A percentile compares a stretch with the other conserved stretches of the same genome.
Evolutionary conservation across 2,797 vertebrate genomes (phyloP).

Genomic region (Squalus acanthias): DNA sequence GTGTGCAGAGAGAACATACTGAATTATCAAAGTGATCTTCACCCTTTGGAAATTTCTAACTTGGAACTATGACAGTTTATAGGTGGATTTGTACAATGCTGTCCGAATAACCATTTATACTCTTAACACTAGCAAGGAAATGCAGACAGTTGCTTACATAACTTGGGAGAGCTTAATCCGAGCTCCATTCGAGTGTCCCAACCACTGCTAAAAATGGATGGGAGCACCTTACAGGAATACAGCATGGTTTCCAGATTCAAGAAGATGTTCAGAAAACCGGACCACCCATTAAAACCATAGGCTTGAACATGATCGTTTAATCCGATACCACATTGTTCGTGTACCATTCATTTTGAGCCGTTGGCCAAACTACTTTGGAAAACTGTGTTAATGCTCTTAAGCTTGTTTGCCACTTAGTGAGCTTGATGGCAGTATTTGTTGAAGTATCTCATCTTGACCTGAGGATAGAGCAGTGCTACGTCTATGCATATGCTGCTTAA

Average conservation of each 20-base stretch:
- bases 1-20: neutral
- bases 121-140: neutral
- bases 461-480: neutral
- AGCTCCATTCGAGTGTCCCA: neutral
- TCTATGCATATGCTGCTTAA: neutral
- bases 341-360: neutral
- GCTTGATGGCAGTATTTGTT: neutral
- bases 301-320: neutral
- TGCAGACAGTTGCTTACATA: neutral
- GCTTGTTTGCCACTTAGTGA: neutral
- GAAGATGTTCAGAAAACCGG: neutral
- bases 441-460: neutral
- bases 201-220: neutral
- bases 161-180: neutral
- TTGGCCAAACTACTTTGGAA: neutral
- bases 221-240: neutral
- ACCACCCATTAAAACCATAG: neutral
- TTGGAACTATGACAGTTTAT: neutral
- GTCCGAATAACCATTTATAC: neutral
- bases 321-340: neutral
- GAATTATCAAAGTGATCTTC: neutral
- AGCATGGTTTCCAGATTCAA: neutral
- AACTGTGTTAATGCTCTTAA: neutral
- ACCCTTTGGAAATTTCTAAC: neutral
- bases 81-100: neutral